Conservation (phyloP, 2,113 vertebrate genomes). For the Lanius collurio region DNA sequence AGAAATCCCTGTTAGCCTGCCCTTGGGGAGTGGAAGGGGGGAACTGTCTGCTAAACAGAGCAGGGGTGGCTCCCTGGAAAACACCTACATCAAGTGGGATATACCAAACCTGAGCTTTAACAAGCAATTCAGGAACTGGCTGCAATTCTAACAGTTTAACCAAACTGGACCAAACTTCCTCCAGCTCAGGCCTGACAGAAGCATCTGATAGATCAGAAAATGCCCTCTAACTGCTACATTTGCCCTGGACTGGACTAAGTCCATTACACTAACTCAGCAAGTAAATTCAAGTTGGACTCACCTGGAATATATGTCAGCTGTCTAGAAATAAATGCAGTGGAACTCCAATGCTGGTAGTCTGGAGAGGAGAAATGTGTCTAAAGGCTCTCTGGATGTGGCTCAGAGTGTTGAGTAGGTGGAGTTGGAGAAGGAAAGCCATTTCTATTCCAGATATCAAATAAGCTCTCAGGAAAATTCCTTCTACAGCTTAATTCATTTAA, state of each 20-base stretch:
- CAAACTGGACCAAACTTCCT: neutral
- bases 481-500: constrained; percentile 36
- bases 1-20: neutral
- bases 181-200: neutral
- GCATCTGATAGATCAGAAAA: neutral
- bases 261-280: neutral
- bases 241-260: neutral
- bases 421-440: constrained; percentile 4
- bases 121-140: neutral
- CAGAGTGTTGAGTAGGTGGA: neutral
- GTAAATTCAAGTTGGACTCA: neutral
- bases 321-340: neutral
- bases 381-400: neutral
- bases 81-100: neutral
- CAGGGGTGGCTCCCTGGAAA: neutral
- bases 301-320: neutral
- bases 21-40: neutral
- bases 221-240: neutral
- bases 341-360: neutral
- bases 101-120: neutral
- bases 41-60: neutral
- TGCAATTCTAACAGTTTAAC: neutral
- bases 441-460: constrained; percentile 29
- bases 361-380: neutral
- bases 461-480: constrained; percentile 43